phyloP scores from a whole-genome alignment of 2,797 vertebrate genomes.

The Nyctibius grandis region DNA sequence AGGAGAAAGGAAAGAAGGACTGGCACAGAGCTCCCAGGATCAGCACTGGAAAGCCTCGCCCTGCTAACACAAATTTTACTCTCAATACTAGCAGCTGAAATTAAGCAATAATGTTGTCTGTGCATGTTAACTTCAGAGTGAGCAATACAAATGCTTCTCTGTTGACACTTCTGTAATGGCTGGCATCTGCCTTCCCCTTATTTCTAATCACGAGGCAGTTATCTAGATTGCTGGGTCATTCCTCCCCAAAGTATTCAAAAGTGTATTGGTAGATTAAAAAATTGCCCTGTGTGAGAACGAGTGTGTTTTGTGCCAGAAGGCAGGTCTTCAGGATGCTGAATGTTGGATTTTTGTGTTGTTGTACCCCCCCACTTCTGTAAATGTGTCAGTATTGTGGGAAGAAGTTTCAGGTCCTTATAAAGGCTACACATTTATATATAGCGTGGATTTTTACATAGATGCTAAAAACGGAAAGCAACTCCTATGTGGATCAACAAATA shows the following conservation, averaged over 20 bases:
- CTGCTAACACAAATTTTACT: neutral
- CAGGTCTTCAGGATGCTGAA: neutral
- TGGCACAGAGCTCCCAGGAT: neutral
- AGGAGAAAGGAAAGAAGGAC: neutral
- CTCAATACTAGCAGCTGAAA: neutral
- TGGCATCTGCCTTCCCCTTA: neutral
- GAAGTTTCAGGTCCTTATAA: neutral
- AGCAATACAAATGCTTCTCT: neutral
- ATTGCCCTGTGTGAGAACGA: neutral
- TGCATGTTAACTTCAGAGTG: neutral
- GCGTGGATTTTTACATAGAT: neutral
- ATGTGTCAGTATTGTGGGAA: neutral
- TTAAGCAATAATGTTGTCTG: neutral
- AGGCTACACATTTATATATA: neutral
- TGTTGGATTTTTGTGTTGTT: neutral
- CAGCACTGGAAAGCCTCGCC: neutral
- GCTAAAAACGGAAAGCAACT: neutral
- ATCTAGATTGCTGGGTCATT: neutral
- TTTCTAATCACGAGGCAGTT: neutral
- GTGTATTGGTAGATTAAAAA: neutral
- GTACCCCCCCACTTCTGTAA: neutral
- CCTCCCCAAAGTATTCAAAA: neutral
- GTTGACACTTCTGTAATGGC: neutral
- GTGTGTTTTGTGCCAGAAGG: neutral
- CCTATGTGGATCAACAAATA: neutral